These are phyloP conservation scores for Hucho hucho DNA, from an alignment of 2,113 vertebrate genomes.

Conservation along the genomic window DNA sequence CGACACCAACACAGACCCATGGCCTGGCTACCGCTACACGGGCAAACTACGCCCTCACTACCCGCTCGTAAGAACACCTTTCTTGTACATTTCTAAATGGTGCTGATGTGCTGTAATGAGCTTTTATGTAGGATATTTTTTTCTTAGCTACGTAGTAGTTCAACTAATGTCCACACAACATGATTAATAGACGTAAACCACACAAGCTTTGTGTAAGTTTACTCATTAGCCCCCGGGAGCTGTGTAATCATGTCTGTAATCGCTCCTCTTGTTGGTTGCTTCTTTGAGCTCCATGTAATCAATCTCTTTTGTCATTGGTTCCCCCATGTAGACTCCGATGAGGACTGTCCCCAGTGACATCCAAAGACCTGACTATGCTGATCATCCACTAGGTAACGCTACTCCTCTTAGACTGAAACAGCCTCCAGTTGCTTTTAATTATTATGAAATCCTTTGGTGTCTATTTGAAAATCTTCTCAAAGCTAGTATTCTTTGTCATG, in stretches of 20 bases:
- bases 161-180: too few relatives aligned
- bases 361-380: conserved; percentile 97
- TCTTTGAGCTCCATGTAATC: conserved; percentile 4
- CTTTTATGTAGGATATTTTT: too few relatives aligned
- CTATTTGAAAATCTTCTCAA: too few relatives aligned
- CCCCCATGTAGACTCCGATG: conserved; percentile 83
- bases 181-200: too few relatives aligned
- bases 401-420: neutral
- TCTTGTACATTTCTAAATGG: too few relatives aligned
- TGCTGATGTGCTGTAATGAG: too few relatives aligned
- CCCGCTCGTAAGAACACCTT: conserved; percentile 82
- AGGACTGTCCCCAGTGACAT: conserved; percentile 91
- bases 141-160: too few relatives aligned
- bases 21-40: conserved; percentile 94
- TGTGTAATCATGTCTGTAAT: neutral
- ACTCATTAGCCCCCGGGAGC: too few relatives aligned
- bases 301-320: conserved; percentile 30
- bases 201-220: too few relatives aligned
- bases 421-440: too few relatives aligned
- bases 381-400: conserved; percentile 92
- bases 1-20: conserved; percentile 93
- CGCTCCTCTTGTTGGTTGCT: neutral
- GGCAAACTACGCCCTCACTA: conserved; percentile 94
- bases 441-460: too few relatives aligned
- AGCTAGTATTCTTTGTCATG: too few relatives aligned